phyloP scores from a whole-genome alignment of 2,113 vertebrate species.

The Lonchura striata region DNA sequence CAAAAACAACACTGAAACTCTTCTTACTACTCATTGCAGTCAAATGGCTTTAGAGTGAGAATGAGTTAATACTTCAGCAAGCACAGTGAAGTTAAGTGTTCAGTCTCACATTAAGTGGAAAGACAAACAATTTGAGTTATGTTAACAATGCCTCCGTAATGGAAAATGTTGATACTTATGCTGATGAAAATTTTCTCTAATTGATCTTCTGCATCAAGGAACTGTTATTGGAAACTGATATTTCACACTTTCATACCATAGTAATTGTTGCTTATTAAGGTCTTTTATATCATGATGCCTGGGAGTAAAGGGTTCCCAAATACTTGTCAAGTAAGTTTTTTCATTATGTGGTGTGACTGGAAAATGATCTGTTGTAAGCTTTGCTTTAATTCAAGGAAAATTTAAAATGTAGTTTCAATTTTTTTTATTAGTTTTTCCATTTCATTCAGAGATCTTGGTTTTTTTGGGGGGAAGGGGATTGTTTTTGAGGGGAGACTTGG shows the following conservation, averaged over 20 bases:
- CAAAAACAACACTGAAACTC: not conserved
- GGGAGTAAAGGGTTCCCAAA: not conserved
- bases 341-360: not conserved
- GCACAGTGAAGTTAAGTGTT: not conserved
- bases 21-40: not conserved
- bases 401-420: not conserved
- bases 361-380: not conserved
- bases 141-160: not conserved
- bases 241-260: not conserved
- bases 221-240: not conserved
- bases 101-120: not conserved
- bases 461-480: not conserved
- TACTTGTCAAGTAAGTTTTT: not conserved
- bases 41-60: not conserved
- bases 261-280: not conserved
- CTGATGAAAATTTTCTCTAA: conserved; percentile 5
- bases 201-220: conserved; percentile 1
- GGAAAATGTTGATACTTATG: not conserved
- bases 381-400: not conserved
- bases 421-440: not conserved
- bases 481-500: not conserved
- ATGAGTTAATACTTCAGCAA: not conserved
- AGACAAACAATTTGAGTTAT: not conserved
- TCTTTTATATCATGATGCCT: not conserved
- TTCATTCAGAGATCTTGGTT: not conserved